phyloP scores from a whole-genome alignment of 2,113 vertebrate species.

The Turnix velox region DNA sequence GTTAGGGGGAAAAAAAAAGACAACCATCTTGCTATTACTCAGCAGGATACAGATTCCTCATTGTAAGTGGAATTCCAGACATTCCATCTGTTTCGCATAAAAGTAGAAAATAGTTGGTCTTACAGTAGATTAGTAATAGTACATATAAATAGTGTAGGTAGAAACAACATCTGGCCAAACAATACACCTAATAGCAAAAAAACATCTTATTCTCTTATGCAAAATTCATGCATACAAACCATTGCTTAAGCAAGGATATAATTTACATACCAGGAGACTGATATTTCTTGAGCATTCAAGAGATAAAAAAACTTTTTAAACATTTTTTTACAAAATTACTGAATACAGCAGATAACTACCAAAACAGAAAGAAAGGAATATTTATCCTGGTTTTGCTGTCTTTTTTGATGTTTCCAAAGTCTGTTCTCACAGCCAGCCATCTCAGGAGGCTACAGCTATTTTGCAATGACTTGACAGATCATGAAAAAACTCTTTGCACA shows the following conservation, averaged over 20 bases:
- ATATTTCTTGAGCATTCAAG: background rate
- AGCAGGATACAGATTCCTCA: constrained; percentile 68
- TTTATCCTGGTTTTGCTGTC: background rate
- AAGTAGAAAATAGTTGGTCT: constrained; percentile 56
- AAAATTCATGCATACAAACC: background rate
- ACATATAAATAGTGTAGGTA: background rate
- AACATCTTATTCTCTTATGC: background rate
- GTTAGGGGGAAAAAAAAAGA: background rate
- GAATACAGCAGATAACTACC: background rate
- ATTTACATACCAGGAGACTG: background rate
- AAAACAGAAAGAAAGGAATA: background rate
- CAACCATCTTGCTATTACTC: constrained; percentile 54
- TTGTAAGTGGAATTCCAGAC: constrained; percentile 71
- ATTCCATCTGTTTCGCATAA: constrained; percentile 69
- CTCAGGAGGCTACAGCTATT: background rate
- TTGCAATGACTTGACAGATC: background rate
- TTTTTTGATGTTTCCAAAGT: background rate
- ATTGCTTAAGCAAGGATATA: background rate
- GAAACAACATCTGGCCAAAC: background rate
- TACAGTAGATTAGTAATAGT: constrained; percentile 31
- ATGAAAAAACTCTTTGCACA: background rate
- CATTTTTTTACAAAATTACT: background rate
- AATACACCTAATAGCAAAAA: background rate
- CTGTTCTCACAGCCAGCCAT: background rate
- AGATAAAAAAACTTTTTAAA: background rate